These are phyloP conservation scores for Drosophila gunungcola DNA, from an alignment of 1,140 invertebrate species.

Conservation along the genomic window DNA sequence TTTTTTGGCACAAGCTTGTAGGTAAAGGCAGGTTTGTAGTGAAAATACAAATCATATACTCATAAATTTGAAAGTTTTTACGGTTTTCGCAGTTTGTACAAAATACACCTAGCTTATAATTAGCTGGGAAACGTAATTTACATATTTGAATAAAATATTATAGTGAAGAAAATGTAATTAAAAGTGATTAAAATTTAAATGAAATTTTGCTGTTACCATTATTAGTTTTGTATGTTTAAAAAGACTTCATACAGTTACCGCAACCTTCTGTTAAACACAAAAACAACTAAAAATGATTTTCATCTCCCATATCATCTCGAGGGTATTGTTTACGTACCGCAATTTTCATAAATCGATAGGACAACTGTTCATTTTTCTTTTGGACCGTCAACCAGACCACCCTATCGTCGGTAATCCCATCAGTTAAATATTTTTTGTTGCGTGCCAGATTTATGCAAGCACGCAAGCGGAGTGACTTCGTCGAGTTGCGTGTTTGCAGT, in stretches of 20 bases:
- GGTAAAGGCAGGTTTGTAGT: no score
- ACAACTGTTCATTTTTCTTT: conserved; percentile 28
- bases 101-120: no score
- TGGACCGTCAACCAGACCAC: conserved; percentile 9
- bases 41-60: no score
- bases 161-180: no score
- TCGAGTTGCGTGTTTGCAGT: conserved; percentile 75
- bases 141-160: no score
- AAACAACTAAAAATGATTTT: background rate
- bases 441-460: conserved; percentile 69
- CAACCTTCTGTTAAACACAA: background rate
- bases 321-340: conserved; percentile 3
- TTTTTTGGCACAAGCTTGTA: conserved; percentile 8
- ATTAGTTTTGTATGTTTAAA: background rate
- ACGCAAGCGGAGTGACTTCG: conserved; percentile 66
- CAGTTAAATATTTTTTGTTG: conserved; percentile 49
- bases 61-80: no score
- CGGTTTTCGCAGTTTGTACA: no score
- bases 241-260: background rate
- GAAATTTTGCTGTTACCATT: background rate
- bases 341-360: conserved; percentile 42
- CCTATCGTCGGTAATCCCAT: conserved; percentile 25
- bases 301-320: conserved; percentile 12
- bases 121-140: no score
- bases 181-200: no score